Conservation (phyloP, 2,797 vertebrate species). For the Anas acuta region DNA sequence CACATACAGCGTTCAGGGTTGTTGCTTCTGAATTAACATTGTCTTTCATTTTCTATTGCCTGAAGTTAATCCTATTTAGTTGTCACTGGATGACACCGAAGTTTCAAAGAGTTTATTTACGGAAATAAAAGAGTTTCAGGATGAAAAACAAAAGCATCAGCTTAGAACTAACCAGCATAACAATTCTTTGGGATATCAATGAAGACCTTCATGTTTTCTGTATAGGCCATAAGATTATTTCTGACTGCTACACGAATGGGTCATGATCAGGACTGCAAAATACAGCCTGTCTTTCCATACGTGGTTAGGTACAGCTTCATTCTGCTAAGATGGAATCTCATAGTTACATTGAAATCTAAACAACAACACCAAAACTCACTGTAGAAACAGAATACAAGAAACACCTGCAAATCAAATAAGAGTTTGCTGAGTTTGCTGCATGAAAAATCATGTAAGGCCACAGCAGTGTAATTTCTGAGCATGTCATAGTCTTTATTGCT, state of each 20-base stretch:
- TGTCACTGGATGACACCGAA: neutral
- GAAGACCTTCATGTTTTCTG: neutral
- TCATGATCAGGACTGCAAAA: neutral
- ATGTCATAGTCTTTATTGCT: neutral
- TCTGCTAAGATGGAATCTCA: neutral
- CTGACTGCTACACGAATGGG: neutral
- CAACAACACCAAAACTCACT: neutral
- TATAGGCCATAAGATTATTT: neutral
- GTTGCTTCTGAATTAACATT: neutral
- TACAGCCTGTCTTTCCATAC: neutral
- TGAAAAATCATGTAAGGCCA: neutral
- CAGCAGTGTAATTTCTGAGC: neutral
- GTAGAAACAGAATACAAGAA: neutral
- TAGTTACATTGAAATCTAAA: neutral
- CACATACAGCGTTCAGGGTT: neutral
- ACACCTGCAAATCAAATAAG: neutral
- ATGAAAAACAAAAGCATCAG: neutral
- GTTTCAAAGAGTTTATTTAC: neutral
- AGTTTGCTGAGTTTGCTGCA: neutral
- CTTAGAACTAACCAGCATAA: neutral
- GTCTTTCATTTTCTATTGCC: neutral
- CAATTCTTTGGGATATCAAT: neutral
- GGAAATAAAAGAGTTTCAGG: neutral
- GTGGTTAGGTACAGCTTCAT: neutral
- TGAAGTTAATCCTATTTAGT: conserved; percentile 2